A percentile compares a stretch with the other conserved stretches of the same genome.
Evolutionary conservation across 2,888 invertebrate genomes (phyloP).

Genomic region (Scaptodrosophila latifasciaeformis): DNA sequence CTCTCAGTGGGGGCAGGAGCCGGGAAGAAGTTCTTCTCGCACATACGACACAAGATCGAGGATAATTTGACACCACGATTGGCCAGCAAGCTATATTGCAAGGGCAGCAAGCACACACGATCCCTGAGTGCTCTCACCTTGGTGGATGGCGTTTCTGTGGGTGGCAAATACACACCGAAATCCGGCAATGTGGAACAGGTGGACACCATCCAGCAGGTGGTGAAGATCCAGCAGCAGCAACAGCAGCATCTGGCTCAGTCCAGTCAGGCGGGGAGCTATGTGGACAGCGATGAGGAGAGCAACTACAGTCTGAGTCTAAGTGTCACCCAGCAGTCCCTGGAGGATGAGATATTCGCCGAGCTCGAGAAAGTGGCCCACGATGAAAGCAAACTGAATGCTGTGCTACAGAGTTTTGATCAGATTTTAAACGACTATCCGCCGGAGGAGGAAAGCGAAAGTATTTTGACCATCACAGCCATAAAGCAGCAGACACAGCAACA

Average conservation of each 20-base stretch:
- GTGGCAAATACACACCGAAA: constrained; percentile 53
- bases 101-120: constrained; percentile 66
- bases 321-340: constrained; percentile 70
- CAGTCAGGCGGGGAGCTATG: constrained; percentile 31
- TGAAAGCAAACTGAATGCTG: constrained; percentile 76
- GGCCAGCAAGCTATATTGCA: constrained; percentile 69
- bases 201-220: not conserved
- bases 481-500: not conserved
- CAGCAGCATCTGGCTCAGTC: too few relatives aligned
- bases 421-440: constrained; percentile 76
- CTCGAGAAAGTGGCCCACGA: constrained; percentile 74
- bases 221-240: not conserved
- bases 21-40: constrained; percentile 67
- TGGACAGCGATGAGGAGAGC: constrained; percentile 72
- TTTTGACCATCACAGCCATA: not conserved
- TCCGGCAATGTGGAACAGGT: not conserved
- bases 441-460: constrained; percentile 13
- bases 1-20: constrained; percentile 47
- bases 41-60: constrained; percentile 74
- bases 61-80: constrained; percentile 72
- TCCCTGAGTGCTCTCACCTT: constrained; percentile 60
- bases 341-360: constrained; percentile 75
- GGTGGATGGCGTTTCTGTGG: constrained; percentile 48
- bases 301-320: constrained; percentile 63
- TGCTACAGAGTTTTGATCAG: constrained; percentile 77